These are phyloP conservation scores for Leucophenga varia DNA, from an alignment of 1,140 invertebrate genomes.

Conservation along the genomic window DNA sequence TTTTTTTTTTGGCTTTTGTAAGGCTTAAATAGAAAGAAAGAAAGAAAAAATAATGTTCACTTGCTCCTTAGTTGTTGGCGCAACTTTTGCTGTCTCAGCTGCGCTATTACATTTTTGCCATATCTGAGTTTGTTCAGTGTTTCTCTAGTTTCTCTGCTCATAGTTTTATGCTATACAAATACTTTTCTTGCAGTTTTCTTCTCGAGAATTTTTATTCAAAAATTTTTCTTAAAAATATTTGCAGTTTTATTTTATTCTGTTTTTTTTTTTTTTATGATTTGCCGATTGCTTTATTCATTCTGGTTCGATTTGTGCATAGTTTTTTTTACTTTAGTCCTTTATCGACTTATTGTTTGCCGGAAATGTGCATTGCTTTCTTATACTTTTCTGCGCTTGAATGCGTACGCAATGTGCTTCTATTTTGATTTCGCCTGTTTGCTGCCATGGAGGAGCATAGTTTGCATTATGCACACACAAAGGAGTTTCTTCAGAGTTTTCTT, in stretches of 20 bases:
- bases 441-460: too few species aligned
- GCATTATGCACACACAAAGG: too few species aligned
- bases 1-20: constrained; percentile 20
- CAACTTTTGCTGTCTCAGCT: constrained; percentile 45
- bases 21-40: too few species aligned
- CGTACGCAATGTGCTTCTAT: too few species aligned
- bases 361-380: too few species aligned
- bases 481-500: too few species aligned
- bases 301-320: background rate
- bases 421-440: too few species aligned
- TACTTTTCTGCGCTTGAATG: too few species aligned
- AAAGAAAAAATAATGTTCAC: too few species aligned
- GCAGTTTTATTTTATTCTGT: constrained; percentile 5
- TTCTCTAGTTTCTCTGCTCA: constrained; percentile 1
- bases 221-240: too few species aligned
- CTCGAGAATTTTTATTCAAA: too few species aligned
- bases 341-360: constrained; percentile 30
- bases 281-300: constrained; percentile 20
- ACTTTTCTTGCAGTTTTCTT: background rate
- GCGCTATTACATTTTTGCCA: constrained; percentile 38
- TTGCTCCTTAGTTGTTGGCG: too few species aligned
- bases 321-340: constrained; percentile 16
- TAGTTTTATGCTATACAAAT: constrained; percentile 8
- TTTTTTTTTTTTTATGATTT: constrained; percentile 28
- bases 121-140: constrained; percentile 42